Conservation (phyloP, 2,113 vertebrate species). For the Carollia perspicillata region DNA sequence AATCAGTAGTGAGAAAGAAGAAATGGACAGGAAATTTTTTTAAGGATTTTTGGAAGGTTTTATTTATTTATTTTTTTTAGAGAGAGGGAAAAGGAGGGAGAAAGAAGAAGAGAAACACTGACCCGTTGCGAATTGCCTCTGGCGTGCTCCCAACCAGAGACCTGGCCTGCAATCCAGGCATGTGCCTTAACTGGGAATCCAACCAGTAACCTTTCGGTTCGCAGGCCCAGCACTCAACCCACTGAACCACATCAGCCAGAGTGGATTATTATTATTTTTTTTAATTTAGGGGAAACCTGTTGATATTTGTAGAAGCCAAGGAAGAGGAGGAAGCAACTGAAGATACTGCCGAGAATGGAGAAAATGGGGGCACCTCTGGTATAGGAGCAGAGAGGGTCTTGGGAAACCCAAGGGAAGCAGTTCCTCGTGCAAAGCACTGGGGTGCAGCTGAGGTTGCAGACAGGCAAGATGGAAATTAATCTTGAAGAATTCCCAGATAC, state of each 20-base stretch:
- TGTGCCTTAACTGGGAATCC: too few species aligned
- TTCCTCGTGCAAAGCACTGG: not conserved
- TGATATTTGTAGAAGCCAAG: not conserved
- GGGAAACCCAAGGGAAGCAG: not conserved
- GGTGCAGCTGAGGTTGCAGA: not conserved
- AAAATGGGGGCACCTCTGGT: not conserved
- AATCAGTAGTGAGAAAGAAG: not conserved
- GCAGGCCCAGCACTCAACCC: too few species aligned
- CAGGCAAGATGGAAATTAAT: not conserved
- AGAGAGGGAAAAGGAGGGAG: too few species aligned
- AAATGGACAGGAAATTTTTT: not conserved
- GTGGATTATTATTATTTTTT: not conserved
- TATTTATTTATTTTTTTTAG: too few species aligned
- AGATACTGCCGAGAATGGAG: not conserved
- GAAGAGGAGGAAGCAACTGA: not conserved
- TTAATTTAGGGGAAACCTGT: not conserved
- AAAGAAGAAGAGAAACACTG: too few species aligned
- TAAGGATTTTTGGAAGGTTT: too few species aligned
- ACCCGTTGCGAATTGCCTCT: too few species aligned
- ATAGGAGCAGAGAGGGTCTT: not conserved
- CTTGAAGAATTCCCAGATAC: not conserved
- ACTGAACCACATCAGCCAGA: too few species aligned
- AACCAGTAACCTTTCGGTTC: too few species aligned
- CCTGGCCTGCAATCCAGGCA: too few species aligned
- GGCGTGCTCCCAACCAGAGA: too few species aligned